A percentile compares a stretch with the other conserved stretches of the same genome.
These are phyloP conservation scores for Harpagoxenus sublaevis DNA, from an alignment of 2,888 invertebrate genomes.

Conservation along the genomic window DNA sequence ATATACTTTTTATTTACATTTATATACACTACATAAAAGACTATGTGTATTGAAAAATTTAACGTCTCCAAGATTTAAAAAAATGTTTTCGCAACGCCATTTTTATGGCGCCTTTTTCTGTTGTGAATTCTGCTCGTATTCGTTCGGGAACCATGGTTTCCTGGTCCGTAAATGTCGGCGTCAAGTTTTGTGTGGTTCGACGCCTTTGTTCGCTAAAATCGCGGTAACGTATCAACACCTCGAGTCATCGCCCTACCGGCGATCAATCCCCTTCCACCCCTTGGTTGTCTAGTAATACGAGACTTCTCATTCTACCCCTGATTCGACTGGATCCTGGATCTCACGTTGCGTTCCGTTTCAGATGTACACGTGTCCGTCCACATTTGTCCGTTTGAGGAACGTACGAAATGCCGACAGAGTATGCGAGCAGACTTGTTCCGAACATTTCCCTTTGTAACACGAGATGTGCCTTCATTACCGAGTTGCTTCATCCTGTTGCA, in stretches of 20 bases:
- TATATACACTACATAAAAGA: neutral
- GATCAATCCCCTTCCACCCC: conserved; percentile 57
- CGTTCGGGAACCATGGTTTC: conserved; percentile 36
- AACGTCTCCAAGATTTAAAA: neutral
- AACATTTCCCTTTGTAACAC: conserved; percentile 42
- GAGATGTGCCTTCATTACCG: conserved; percentile 40
- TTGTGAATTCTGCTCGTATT: conserved; percentile 8
- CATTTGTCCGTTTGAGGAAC: conserved; percentile 61
- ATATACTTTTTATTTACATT: neutral
- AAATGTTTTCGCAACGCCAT: neutral
- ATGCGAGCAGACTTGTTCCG: conserved; percentile 33
- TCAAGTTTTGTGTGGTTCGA: conserved; percentile 63
- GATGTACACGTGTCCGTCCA: conserved; percentile 72
- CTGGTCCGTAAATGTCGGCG: conserved; percentile 46
- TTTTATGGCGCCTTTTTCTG: neutral
- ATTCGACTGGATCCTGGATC: conserved; percentile 69
- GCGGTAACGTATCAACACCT: conserved; percentile 74
- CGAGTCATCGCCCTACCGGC: conserved; percentile 71
- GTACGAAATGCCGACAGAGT: conserved; percentile 45
- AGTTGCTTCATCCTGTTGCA: neutral
- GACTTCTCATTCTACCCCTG: conserved; percentile 64
- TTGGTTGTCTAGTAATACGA: conserved; percentile 73
- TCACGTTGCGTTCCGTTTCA: conserved; percentile 73
- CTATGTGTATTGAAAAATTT: neutral
- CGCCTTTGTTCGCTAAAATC: conserved; percentile 73